Evolutionary conservation across 2,797 vertebrate genomes (phyloP).

Genomic region (Mormyrops attenuatus): DNA sequence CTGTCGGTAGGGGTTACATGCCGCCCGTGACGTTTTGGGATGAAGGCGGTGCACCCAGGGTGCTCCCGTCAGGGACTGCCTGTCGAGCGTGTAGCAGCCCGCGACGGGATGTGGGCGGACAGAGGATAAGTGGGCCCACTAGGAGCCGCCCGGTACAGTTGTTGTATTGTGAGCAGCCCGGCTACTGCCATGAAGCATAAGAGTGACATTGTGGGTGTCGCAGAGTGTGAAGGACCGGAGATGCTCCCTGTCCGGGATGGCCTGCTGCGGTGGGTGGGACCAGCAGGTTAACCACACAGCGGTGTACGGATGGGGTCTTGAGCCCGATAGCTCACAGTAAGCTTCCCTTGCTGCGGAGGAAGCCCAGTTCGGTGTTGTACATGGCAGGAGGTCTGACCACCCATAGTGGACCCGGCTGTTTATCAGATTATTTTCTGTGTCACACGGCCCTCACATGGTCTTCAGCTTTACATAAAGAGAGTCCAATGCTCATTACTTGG

Average conservation of each 20-base stretch:
- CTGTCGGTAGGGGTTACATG: neutral
- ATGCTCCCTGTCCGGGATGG: conserved; percentile 30
- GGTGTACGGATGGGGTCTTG: neutral
- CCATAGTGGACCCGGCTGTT: neutral
- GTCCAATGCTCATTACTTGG: neutral
- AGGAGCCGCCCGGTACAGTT: conserved; percentile 47
- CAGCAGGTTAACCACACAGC: neutral
- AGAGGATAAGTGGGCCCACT: conserved; percentile 9
- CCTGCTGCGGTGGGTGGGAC: conserved; percentile 23
- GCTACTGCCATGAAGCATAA: neutral
- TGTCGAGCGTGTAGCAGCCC: conserved; percentile 34
- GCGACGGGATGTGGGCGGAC: conserved; percentile 30
- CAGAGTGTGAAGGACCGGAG: conserved; percentile 58
- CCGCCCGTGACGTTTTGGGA: neutral
- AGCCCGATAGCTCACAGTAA: neutral
- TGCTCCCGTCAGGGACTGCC: neutral
- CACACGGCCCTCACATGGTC: neutral
- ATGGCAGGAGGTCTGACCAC: neutral
- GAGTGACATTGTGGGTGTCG: conserved; percentile 30
- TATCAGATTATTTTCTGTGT: conserved; percentile 5
- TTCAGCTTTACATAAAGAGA: neutral
- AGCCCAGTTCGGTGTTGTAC: neutral
- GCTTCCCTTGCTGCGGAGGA: neutral
- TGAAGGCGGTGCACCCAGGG: neutral
- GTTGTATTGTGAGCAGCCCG: conserved; percentile 45